A percentile compares a stretch with the other conserved stretches of the same genome.
phyloP scores from a whole-genome alignment of 2,113 vertebrate genomes.

The Scortum barcoo region DNA sequence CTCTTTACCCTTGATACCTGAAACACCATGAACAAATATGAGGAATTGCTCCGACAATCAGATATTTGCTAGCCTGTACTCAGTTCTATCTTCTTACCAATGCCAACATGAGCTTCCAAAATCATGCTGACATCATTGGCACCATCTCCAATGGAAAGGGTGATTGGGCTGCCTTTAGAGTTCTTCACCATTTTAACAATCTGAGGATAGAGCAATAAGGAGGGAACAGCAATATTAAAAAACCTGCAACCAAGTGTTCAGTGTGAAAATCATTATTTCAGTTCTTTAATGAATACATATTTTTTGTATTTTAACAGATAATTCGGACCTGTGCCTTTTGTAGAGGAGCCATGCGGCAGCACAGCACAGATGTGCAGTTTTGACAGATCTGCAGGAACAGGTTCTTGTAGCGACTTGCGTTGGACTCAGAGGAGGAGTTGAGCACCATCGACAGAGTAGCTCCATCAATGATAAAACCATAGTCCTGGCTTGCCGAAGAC shows the following conservation, averaged over 20 bases:
- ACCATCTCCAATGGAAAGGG: slow-evolving; percentile 95
- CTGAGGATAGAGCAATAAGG: slow-evolving; percentile 71
- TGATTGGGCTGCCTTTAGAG: slow-evolving; percentile 94
- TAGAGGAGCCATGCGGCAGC: slow-evolving; percentile 97
- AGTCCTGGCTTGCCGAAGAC: slow-evolving; percentile 88
- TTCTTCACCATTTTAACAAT: slow-evolving; percentile 99
- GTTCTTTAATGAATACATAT: neutral
- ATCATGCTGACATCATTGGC: slow-evolving; percentile 99
- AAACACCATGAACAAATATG: slow-evolving; percentile 28
- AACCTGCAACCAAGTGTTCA: neutral
- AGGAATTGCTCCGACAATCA: too few species aligned
- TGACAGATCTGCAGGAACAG: slow-evolving; percentile 97
- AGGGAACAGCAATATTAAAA: neutral
- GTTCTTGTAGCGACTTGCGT: slow-evolving; percentile 89
- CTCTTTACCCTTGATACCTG: slow-evolving; percentile 98
- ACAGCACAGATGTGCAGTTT: slow-evolving; percentile 95
- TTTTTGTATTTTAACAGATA: neutral
- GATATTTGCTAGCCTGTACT: too few species aligned
- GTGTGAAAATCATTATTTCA: neutral
- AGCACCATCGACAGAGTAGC: slow-evolving; percentile 93
- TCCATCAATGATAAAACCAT: slow-evolving; percentile 95
- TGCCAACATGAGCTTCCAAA: slow-evolving; percentile 97
- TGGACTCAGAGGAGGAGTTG: slow-evolving; percentile 88
- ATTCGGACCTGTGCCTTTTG: slow-evolving; percentile 95
- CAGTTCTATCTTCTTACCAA: slow-evolving; percentile 95